These are phyloP conservation scores for Hemichromis elongatus DNA, from an alignment of 2,113 vertebrate species.

Conservation along the genomic window DNA sequence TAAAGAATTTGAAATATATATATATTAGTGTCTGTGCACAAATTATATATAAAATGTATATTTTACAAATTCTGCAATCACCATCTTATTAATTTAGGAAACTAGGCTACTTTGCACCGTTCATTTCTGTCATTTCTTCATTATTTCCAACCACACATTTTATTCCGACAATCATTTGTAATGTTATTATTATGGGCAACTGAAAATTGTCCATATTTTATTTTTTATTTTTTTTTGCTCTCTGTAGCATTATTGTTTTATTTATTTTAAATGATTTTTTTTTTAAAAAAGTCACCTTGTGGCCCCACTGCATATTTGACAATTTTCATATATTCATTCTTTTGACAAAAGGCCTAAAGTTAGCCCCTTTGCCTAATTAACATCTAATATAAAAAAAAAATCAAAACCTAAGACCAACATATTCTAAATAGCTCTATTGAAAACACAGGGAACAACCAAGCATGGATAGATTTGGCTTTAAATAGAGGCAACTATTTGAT, in stretches of 20 bases:
- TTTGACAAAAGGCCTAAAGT: neutral
- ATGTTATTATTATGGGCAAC: neutral
- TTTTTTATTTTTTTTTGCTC: neutral
- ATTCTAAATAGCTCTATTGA: neutral
- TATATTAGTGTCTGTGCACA: neutral
- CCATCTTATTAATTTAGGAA: neutral
- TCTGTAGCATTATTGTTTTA: neutral
- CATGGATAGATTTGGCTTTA: neutral
- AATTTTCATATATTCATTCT: neutral
- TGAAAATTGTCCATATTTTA: neutral
- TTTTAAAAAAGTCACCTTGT: neutral
- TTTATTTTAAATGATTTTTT: neutral
- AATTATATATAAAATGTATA: neutral
- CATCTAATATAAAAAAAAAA: neutral
- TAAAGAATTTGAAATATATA: constrained; percentile 4
- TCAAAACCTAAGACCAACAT: neutral
- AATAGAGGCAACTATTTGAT: neutral
- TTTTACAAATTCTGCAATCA: neutral
- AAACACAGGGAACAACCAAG: neutral
- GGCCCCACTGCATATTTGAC: neutral
- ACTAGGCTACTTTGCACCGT: neutral
- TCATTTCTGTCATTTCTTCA: neutral
- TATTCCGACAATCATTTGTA: constrained; percentile 34
- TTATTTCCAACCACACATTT: neutral
- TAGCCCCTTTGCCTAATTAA: neutral